Evolutionary conservation across 2,888 invertebrate genomes (phyloP).

Genomic region (Hyalella azteca): DNA sequence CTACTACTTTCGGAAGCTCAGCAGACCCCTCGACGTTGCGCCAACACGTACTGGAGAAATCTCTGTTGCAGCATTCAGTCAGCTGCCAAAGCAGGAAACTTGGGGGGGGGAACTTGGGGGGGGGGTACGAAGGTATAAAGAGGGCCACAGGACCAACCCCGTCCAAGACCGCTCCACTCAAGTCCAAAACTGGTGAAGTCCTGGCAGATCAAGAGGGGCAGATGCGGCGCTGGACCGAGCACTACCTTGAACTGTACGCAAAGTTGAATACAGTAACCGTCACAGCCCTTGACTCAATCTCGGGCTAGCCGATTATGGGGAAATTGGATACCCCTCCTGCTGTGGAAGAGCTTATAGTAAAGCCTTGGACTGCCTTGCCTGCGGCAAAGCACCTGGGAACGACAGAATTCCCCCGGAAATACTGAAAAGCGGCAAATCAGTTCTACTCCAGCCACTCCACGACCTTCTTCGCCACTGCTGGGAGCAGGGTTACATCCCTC

Average conservation of each 20-base stretch:
- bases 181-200: neutral
- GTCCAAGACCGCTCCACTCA: slow-evolving; percentile 4
- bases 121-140: slow-evolving; percentile 13
- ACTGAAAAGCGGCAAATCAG: slow-evolving; percentile 2
- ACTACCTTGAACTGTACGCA: slow-evolving; percentile 33
- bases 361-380: slow-evolving; percentile 7
- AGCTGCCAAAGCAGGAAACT: neutral
- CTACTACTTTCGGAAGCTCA: too few species aligned
- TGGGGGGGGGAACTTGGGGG: neutral
- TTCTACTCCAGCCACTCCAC: slow-evolving; percentile 19
- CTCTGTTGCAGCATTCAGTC: neutral
- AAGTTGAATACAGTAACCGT: neutral
- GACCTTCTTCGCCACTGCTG: slow-evolving; percentile 27
- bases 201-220: slow-evolving; percentile 22
- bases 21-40: slow-evolving; percentile 20
- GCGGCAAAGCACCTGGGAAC: slow-evolving; percentile 39
- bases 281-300: too few species aligned
- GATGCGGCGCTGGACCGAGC: slow-evolving; percentile 39
- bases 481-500: slow-evolving; percentile 34
- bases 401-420: slow-evolving; percentile 40
- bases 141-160: neutral
- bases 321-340: neutral
- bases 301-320: neutral
- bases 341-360: slow-evolving; percentile 31
- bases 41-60: slow-evolving; percentile 23